Base-by-base conservation (phyloP, 2,888 invertebrate genomes). In the Morpho achilles region DNA sequence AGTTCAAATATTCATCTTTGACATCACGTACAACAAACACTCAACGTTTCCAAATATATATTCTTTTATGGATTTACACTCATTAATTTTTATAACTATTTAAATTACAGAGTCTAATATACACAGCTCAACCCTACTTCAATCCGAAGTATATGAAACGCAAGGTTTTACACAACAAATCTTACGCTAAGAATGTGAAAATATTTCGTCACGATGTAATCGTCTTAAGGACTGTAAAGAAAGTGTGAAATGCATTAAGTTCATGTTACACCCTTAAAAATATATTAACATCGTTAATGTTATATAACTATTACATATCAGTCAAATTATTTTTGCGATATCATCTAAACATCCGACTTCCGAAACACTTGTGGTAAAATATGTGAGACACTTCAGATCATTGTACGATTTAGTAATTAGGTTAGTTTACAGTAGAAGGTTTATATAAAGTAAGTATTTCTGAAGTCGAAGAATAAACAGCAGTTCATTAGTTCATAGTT, bases 181-280 rank as follows among this genome's bases (percentile, higher is more conserved):
- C 87, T 88, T 88, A 89, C 50, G 56, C 82, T 88, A 87, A 73
- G 74, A 82, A 86, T 87, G 88, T 87, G 89, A 90, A 90, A 90
- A 88, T 88, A 88, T 87, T 84, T 84, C 78, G 80, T 84, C 86
- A 83, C 80, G 83, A 84, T 76, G 77, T 80, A 76, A 84, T 80
- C 81, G 71, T 80, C 81, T 80, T 85, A 87, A 83, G 86, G 86
- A 87, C 87, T 87, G 85, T 87, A 85, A 84, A 87, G 87, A 87
- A 89, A 88, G 78, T 83, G 87, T 86, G 86, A 90, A 90, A 90
- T 90, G 89, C 89, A 89, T 84, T 84, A 86, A 82, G 84, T 85
- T 85, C 83, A 85, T 87, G 82, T 86, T 87, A 86, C 79, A 84
- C 74, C 69, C 87, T 86, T 88, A 89, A 73, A 84, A 87, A 87